phyloP scores from a whole-genome alignment of 2,113 vertebrate genomes.

The Petrocephalus zakoni region DNA sequence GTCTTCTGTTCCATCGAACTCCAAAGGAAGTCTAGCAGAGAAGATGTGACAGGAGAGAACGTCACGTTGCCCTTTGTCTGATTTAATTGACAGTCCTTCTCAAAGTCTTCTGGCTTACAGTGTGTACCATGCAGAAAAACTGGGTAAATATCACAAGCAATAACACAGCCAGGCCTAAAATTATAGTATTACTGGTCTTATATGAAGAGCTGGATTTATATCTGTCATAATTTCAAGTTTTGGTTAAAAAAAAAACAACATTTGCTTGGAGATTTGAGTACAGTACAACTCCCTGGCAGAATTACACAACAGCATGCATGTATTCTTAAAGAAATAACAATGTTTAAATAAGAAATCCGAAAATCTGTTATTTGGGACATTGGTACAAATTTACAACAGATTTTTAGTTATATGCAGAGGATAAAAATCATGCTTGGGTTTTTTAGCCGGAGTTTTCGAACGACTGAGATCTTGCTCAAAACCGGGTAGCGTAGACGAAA shows the following conservation, averaged over 20 bases:
- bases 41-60: background rate
- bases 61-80: background rate
- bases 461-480: background rate
- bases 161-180: background rate
- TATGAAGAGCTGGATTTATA: background rate
- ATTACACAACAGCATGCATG: background rate
- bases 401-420: background rate
- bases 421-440: background rate
- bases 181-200: background rate
- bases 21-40: background rate
- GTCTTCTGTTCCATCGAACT: background rate
- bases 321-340: background rate
- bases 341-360: background rate
- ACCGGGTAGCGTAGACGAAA: background rate
- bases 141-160: background rate
- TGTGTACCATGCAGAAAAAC: no score
- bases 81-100: background rate
- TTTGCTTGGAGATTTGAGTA: background rate
- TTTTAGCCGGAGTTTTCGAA: background rate
- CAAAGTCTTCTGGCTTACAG: background rate
- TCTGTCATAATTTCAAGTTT: background rate
- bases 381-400: background rate
- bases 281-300: background rate
- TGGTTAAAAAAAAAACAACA: background rate
- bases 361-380: background rate